Percentiles rank a stretch among this genome's conserved stretches.
These are phyloP conservation scores for Brachypteracias leptosomus DNA, from an alignment of 2,113 vertebrate genomes.

Conservation along the genomic window DNA sequence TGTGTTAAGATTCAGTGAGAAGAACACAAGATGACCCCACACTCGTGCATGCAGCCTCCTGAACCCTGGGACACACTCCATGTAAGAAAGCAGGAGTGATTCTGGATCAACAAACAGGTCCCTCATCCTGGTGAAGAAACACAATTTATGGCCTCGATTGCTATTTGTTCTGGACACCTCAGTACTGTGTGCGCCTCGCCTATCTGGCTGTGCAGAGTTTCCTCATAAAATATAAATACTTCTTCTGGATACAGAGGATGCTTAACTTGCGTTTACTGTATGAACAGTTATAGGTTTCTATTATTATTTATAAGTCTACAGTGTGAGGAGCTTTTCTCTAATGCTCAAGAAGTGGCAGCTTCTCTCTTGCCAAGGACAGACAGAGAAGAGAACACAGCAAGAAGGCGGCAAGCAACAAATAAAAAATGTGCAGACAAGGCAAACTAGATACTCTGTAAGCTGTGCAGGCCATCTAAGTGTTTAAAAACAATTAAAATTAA, in stretches of 20 bases:
- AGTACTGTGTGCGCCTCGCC: not conserved
- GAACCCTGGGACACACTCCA: rapidly evolving
- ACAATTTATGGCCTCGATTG: not conserved
- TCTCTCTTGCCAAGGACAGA: not conserved
- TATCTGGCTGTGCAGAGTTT: not conserved
- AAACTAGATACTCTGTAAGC: not conserved
- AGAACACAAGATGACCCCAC: rapidly evolving
- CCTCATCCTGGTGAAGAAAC: not conserved
- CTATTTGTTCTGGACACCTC: not conserved
- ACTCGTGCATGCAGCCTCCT: rapidly evolving
- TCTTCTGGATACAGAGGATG: not conserved
- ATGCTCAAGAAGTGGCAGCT: not conserved
- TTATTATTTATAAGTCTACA: slow-evolving; percentile 54
- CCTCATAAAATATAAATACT: slow-evolving; percentile 53
- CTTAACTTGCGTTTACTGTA: slow-evolving; percentile 17
- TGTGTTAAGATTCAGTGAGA: not conserved
- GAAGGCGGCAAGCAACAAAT: not conserved
- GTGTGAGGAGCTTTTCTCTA: not conserved
- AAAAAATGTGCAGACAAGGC: not conserved
- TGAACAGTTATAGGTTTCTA: slow-evolving; percentile 24
- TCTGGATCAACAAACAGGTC: not conserved
- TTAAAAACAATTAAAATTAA: not conserved
- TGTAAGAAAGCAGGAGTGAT: not conserved
- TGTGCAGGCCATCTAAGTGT: not conserved
- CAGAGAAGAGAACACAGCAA: not conserved